These are phyloP conservation scores for Schizothorax lantsangensis DNA, from an alignment of 2,797 vertebrate species.

Conservation along the genomic window DNA sequence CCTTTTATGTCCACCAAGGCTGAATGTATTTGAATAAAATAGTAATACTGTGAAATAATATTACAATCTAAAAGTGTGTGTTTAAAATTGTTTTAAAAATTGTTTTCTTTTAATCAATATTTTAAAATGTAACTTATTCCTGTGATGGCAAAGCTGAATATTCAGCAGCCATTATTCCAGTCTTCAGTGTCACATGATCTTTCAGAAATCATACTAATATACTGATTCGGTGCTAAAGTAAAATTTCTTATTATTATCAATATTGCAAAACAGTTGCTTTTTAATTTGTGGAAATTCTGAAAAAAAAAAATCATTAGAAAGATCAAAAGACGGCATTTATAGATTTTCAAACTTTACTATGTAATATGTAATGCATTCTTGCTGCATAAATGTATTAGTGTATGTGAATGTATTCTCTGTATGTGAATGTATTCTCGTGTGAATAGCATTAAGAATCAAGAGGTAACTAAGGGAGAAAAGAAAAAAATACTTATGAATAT, in stretches of 20 bases:
- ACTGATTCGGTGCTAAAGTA: not conserved
- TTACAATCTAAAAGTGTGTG: not conserved
- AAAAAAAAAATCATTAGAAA: not conserved
- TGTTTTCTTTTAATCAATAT: not conserved
- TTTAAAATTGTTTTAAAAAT: too few species aligned
- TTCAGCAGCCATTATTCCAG: not conserved
- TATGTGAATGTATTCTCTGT: conserved; percentile 27
- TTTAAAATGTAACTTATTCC: not conserved
- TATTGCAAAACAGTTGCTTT: not conserved
- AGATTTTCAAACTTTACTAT: too few species aligned
- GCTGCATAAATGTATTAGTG: not conserved
- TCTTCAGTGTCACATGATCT: not conserved
- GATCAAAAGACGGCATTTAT: not conserved
- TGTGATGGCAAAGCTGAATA: not conserved
- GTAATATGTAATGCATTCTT: not conserved
- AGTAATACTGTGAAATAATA: not conserved
- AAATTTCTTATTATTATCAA: not conserved
- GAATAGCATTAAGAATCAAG: conserved; percentile 10
- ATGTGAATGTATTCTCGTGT: conserved; percentile 32
- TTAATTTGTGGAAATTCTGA: too few species aligned
- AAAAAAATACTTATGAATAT: conserved; percentile 53
- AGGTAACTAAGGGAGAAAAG: conserved; percentile 17
- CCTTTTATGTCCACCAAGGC: not conserved
- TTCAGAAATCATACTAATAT: not conserved
- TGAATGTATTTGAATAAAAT: not conserved